Conservation (phyloP, 2,113 vertebrate species). For the Ciconia stormi region DNA sequence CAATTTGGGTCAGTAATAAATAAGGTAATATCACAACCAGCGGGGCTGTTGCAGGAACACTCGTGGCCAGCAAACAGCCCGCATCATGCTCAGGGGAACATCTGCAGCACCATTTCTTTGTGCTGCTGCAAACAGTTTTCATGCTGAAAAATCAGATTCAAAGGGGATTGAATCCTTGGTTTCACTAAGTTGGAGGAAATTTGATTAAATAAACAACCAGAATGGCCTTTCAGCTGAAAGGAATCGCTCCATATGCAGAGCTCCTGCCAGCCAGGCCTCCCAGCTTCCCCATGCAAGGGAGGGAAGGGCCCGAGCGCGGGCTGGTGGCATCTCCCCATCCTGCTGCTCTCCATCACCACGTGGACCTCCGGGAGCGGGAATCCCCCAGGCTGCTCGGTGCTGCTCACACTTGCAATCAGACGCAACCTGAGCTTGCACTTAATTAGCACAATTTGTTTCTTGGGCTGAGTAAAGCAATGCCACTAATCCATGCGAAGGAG, state of each 20-base stretch:
- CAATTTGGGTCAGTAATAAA: background rate
- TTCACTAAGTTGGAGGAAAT: background rate
- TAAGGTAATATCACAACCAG: background rate
- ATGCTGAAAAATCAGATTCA: background rate
- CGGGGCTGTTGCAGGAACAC: background rate
- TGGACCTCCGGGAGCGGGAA: background rate
- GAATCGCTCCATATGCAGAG: background rate
- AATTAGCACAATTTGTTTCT: background rate
- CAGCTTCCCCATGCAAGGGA: background rate
- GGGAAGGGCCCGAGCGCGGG: background rate
- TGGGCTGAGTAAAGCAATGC: background rate
- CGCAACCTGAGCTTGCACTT: background rate
- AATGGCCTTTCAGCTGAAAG: background rate
- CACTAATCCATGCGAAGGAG: background rate
- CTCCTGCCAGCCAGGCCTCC: background rate
- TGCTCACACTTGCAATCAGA: background rate
- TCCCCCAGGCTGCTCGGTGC: background rate
- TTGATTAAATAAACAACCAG: background rate
- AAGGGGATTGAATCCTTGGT: background rate
- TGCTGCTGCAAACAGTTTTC: background rate
- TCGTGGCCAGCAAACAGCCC: background rate
- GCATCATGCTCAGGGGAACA: fast-evolving
- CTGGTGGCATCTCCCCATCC: background rate
- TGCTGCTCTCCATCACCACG: background rate
- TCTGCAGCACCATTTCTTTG: background rate